Evolutionary conservation across 2,888 invertebrate species (phyloP).

Genomic region (Baccha elongata): DNA sequence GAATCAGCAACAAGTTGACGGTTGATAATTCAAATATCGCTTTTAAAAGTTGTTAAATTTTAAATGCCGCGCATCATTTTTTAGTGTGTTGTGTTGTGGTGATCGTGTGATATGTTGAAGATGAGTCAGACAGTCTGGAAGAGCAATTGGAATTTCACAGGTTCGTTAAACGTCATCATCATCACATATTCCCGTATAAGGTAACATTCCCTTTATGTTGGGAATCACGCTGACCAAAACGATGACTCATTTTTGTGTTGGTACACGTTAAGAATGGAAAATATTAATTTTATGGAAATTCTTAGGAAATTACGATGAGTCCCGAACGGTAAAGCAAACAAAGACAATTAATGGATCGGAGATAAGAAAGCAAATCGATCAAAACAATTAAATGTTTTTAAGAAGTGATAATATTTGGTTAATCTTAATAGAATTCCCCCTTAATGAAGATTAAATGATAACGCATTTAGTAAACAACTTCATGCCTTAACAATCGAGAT

Average conservation of each 20-base stretch:
- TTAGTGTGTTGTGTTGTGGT: background rate
- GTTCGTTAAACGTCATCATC: background rate
- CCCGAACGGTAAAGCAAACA: background rate
- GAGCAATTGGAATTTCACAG: background rate
- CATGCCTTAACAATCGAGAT: no score
- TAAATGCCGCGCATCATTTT: conserved; percentile 35
- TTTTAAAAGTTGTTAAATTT: conserved; percentile 3
- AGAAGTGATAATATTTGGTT: conserved; percentile 5
- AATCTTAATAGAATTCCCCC: background rate
- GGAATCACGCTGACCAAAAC: conserved; percentile 30
- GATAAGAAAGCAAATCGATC: conserved; percentile 15
- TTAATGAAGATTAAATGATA: conserved; percentile 16
- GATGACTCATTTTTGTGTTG: conserved; percentile 40
- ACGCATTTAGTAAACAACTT: background rate
- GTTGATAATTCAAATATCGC: conserved; percentile 51
- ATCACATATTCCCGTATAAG: conserved; percentile 4
- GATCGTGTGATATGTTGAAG: background rate
- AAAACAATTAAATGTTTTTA: background rate
- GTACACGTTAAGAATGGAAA: background rate
- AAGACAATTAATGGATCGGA: background rate
- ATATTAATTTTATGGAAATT: conserved; percentile 30
- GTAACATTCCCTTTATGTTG: conserved; percentile 16
- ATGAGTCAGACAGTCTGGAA: conserved; percentile 29
- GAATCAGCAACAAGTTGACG: conserved; percentile 69
- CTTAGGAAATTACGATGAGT: conserved; percentile 45